Evolutionary conservation across 2,797 vertebrate species (phyloP).

Genomic region (Pygocentrus nattereri): DNA sequence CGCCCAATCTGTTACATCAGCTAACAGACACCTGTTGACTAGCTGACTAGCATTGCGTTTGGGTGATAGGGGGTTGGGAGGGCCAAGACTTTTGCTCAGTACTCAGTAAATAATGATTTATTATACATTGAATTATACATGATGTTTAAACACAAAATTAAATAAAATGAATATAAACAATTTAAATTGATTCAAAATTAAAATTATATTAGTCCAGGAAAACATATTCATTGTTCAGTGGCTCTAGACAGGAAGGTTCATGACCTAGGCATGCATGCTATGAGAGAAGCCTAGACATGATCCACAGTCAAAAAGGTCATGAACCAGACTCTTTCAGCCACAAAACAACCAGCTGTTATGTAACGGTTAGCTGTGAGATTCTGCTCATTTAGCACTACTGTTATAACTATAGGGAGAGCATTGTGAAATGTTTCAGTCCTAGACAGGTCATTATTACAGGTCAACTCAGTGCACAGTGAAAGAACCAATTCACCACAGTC

Average conservation of each 20-base stretch:
- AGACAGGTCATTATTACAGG: constrained; percentile 45
- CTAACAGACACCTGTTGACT: no score
- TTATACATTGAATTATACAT: no score
- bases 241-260: not conserved
- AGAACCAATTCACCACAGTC: constrained; percentile 16
- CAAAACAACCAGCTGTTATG: constrained; percentile 34
- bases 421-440: constrained; percentile 24
- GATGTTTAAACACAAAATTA: no score
- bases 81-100: no score
- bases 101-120: no score
- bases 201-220: constrained; percentile 3
- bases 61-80: no score
- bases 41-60: no score
- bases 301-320: not conserved
- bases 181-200: not conserved
- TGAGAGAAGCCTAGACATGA: not conserved
- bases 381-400: constrained; percentile 18
- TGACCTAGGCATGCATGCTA: not conserved
- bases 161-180: no score
- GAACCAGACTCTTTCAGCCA: constrained; percentile 10
- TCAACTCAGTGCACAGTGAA: constrained; percentile 26
- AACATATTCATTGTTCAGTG: constrained; percentile 9
- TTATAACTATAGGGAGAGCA: constrained; percentile 46
- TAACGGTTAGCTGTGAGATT: constrained; percentile 22
- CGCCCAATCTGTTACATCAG: no score